Evolutionary conservation across 2,888 invertebrate genomes (phyloP).

Genomic region (Anodontia alba): DNA sequence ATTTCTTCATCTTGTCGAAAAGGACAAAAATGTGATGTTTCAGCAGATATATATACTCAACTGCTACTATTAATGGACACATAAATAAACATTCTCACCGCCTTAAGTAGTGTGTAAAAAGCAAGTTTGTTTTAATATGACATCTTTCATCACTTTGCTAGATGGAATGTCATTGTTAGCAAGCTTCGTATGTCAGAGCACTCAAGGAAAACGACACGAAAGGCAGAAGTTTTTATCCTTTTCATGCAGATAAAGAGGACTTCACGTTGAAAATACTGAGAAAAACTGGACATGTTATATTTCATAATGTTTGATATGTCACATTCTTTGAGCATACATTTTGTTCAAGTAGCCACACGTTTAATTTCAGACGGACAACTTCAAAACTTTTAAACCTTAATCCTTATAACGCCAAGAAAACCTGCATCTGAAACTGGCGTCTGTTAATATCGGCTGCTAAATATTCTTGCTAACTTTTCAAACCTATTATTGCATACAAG

Average conservation of each 20-base stretch:
- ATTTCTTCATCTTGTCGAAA: too few species aligned
- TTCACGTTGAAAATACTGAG: neutral
- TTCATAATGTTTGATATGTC: constrained; percentile 3
- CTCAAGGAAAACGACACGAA: constrained; percentile 6
- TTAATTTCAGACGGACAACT: too few species aligned
- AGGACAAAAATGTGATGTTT: too few species aligned
- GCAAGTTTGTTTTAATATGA: constrained; percentile 3
- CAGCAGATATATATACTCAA: too few species aligned
- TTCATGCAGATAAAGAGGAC: neutral
- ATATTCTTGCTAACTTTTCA: too few species aligned
- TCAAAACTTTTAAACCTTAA: too few species aligned
- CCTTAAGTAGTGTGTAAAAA: neutral
- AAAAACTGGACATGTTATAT: neutral
- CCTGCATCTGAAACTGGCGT: too few species aligned
- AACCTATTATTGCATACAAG: too few species aligned
- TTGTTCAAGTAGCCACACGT: too few species aligned
- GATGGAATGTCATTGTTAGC: neutral
- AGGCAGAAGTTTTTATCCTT: constrained; percentile 1
- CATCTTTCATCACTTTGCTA: constrained; percentile 9
- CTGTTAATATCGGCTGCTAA: too few species aligned
- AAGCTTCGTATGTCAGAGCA: neutral
- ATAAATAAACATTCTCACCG: neutral
- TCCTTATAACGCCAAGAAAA: too few species aligned
- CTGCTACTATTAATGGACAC: too few species aligned
- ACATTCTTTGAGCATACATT: neutral